phyloP scores from a whole-genome alignment of 2,888 invertebrate species.

The Adelognathus sp. region DNA sequence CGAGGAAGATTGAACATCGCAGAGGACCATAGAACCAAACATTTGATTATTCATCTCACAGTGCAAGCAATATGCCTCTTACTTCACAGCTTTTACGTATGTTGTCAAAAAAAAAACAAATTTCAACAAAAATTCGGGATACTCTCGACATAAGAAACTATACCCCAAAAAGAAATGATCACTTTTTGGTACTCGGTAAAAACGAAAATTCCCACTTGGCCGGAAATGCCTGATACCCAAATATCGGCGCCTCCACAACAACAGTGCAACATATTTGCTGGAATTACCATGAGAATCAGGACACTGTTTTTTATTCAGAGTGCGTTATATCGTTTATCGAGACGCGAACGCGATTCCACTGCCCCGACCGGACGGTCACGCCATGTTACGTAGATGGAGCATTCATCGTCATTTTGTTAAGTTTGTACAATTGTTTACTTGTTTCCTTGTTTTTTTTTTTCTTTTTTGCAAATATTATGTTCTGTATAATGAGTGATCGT shows the following conservation, averaged over 20 bases:
- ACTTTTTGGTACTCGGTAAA: not conserved
- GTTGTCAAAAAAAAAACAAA: not conserved
- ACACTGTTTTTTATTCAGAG: not conserved
- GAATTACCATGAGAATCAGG: not conserved
- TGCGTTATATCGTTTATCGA: constrained; percentile 9
- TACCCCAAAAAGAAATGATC: not conserved
- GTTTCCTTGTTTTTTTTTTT: constrained; percentile 67
- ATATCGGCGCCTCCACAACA: not conserved
- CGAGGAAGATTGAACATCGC: too few species aligned
- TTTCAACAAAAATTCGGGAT: not conserved
- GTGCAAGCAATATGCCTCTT: too few species aligned
- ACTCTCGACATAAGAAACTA: not conserved
- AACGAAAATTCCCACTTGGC: not conserved
- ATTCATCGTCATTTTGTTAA: constrained; percentile 65
- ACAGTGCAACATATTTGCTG: not conserved
- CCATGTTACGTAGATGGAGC: constrained; percentile 12
- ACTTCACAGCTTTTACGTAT: not conserved
- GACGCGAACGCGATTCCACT: constrained; percentile 44
- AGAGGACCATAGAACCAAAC: too few species aligned
- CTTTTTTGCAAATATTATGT: constrained; percentile 45
- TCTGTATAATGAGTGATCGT: constrained; percentile 38
- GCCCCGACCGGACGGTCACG: constrained; percentile 15
- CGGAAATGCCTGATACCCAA: not conserved
- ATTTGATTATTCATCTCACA: too few species aligned
- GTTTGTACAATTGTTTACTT: constrained; percentile 69